phyloP scores from a whole-genome alignment of 2,113 vertebrate genomes.

The Pimephales promelas region DNA sequence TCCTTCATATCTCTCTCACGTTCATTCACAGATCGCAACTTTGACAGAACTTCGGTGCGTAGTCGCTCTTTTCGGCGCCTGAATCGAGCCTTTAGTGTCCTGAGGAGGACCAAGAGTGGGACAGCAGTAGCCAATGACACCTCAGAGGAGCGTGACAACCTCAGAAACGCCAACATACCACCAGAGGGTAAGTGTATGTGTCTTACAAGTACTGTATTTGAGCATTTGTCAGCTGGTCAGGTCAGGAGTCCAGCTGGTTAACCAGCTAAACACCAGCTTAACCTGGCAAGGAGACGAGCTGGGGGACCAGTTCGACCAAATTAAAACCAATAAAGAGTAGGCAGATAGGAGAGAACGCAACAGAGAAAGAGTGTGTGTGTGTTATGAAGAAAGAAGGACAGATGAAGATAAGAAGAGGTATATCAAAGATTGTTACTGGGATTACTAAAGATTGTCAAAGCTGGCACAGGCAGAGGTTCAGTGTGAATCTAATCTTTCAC shows the following conservation, averaged over 20 bases:
- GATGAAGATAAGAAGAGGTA: constrained; percentile 46
- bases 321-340: constrained; percentile 39
- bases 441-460: too few species aligned
- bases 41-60: constrained; percentile 87
- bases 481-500: neutral
- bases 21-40: constrained; percentile 80
- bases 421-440: constrained; percentile 21
- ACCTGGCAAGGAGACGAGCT: neutral
- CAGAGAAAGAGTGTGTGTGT: neutral
- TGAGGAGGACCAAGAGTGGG: constrained; percentile 91
- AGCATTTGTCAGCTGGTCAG: neutral
- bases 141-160: constrained; percentile 78
- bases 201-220: neutral
- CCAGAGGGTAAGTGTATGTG: constrained; percentile 80
- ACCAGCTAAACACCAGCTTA: neutral
- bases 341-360: constrained; percentile 14
- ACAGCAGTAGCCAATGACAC: constrained; percentile 81
- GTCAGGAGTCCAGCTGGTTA: too few species aligned
- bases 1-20: constrained; percentile 32
- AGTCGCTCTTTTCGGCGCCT: constrained; percentile 94
- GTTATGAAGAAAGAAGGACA: constrained; percentile 30
- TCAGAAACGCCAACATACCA: constrained; percentile 76
- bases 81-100: constrained; percentile 90
- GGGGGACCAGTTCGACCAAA: neutral
- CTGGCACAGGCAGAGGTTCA: neutral